These are phyloP conservation scores for Drosophila mimetica DNA, from an alignment of 2,888 invertebrate species.

Conservation along the genomic window DNA sequence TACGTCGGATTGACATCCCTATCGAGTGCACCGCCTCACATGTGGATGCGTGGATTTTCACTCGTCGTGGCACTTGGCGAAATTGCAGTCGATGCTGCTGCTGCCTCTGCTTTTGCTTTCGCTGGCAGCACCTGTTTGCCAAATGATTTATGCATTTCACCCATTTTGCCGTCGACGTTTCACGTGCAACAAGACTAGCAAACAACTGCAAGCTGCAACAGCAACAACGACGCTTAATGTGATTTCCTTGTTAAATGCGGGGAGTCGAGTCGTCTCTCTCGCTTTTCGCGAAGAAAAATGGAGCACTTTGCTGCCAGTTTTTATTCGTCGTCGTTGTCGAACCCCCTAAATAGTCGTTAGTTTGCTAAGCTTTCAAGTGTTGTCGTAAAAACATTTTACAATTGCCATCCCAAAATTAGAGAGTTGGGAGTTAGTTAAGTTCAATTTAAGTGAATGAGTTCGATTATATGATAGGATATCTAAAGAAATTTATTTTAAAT, in stretches of 20 bases:
- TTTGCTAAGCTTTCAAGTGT: slow-evolving; percentile 24
- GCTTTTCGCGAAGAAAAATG: slow-evolving; percentile 9
- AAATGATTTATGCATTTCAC: slow-evolving; percentile 53
- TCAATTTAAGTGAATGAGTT: too few species aligned
- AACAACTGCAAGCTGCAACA: slow-evolving; percentile 8
- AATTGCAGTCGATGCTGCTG: slow-evolving; percentile 31
- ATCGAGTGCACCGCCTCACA: neutral
- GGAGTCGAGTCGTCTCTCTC: slow-evolving; percentile 12
- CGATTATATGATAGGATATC: neutral
- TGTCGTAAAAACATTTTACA: slow-evolving; percentile 10
- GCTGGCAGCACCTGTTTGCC: slow-evolving; percentile 39
- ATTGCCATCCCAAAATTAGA: neutral
- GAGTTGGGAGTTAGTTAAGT: neutral
- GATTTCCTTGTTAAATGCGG: slow-evolving; percentile 44
- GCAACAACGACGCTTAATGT: slow-evolving; percentile 36
- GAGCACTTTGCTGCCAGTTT: slow-evolving; percentile 41
- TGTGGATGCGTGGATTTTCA: slow-evolving; percentile 9
- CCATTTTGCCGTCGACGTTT: slow-evolving; percentile 40
- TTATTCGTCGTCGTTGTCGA: neutral
- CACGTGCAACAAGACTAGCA: slow-evolving; percentile 20
- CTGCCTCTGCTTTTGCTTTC: slow-evolving; percentile 10
- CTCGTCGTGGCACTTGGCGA: slow-evolving; percentile 25
- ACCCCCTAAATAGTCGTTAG: slow-evolving; percentile 9
- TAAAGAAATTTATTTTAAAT: too few species aligned
- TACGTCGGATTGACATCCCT: neutral